Evolutionary conservation across 2,113 vertebrate genomes (phyloP), one percentile per base, ranked within the genome.

Genomic region (Monopterus albus): DNA sequence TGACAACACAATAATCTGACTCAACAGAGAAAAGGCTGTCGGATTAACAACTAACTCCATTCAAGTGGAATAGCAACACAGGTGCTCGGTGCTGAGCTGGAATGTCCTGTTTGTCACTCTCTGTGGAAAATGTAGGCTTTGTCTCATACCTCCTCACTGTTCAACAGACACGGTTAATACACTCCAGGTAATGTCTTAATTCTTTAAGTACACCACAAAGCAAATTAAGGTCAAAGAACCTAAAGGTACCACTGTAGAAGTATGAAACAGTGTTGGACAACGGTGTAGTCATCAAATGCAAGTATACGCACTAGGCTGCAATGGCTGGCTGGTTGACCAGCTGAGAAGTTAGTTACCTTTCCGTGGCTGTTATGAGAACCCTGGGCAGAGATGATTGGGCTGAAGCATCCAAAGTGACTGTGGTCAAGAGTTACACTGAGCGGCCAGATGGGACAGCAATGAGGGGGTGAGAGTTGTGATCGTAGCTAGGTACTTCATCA

Each of bases 381-480:
- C 87, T 53, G 74, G 74, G 64, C 82, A 85, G 88, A 88, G 85
- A 84, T 81, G 71, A 86, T 35, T 62, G 75, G 82, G 85, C 81
- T 56, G 21, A 56, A 50, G 83, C 65, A 73, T 70, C 69, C 23
- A 23, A 62, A 50, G 82, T 64, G 38, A 79, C 78, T 47, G 55
- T 75, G 61, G 83, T 53, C 7, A 35, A 79, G 75, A 74, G 77
- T 82, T 78, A 68, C 82, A 85, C 65, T 12, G 69, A 70, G 52
- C 60, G 75, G 78, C 75, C 90, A 91, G 91, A 91, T 90, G 89
- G 88, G 78, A 73, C 60, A 82, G 29, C 77, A 81, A 81, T 76
- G 36, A n/a, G 87, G 88, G 75, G 73, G 26, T 25, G 45, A 50
- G 69, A 52, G 53, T 5, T 47, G n/a, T n/a, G n/a, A n/a, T n/a